Conservation (phyloP, 2,797 vertebrate genomes). For the Malurus splendens region DNA sequence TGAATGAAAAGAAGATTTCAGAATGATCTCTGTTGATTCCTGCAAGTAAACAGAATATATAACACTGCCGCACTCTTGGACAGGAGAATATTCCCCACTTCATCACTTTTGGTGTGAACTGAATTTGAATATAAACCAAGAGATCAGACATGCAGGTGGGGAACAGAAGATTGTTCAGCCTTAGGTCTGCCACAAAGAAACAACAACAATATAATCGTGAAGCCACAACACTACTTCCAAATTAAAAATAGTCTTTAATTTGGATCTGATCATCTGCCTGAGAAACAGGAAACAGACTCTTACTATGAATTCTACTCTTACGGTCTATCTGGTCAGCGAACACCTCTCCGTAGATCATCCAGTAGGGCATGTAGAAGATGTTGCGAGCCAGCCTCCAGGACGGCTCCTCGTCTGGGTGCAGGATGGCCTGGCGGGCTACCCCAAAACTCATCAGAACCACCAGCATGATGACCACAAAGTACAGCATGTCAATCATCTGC, state of each 20-base stretch:
- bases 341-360: slow-evolving; percentile 99
- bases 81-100: background rate
- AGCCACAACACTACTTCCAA: slow-evolving; percentile 49
- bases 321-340: slow-evolving; percentile 99
- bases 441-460: slow-evolving; percentile 99
- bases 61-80: background rate
- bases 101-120: background rate
- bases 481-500: slow-evolving; percentile 99
- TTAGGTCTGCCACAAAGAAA: background rate
- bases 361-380: slow-evolving; percentile 99
- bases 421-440: slow-evolving; percentile 94
- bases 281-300: slow-evolving; percentile 94
- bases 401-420: slow-evolving; percentile 95
- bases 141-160: background rate
- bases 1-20: background rate
- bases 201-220: background rate
- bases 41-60: background rate
- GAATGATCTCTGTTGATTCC: background rate
- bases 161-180: background rate
- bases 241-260: slow-evolving; percentile 61
- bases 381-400: slow-evolving; percentile 96
- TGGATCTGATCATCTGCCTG: slow-evolving; percentile 85
- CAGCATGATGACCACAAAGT: slow-evolving; percentile 98
- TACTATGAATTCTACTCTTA: slow-evolving; percentile 99
- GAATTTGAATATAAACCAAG: background rate